Evolutionary conservation across 2,113 vertebrate genomes (phyloP).

Genomic region (Ardeotis arabs): DNA sequence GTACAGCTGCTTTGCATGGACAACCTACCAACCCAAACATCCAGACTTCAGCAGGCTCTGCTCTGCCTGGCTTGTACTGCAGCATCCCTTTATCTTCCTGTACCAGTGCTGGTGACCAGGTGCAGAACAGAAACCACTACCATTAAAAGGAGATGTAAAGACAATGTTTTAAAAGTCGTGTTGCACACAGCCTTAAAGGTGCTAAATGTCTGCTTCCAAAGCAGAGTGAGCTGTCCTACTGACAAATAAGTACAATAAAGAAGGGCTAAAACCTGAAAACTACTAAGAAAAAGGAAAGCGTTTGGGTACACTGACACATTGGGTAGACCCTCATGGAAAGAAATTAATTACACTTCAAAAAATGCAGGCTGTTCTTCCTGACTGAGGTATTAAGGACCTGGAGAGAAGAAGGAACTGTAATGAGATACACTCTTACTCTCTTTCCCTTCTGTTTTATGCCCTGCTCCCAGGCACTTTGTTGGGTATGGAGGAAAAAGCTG

Average conservation of each 20-base stretch:
- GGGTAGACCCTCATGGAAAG: background rate
- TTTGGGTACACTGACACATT: background rate
- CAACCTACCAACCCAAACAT: background rate
- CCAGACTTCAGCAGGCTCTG: background rate
- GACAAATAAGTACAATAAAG: background rate
- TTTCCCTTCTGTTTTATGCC: background rate
- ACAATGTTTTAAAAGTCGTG: background rate
- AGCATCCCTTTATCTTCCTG: background rate
- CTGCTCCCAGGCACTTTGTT: background rate
- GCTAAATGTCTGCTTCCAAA: background rate
- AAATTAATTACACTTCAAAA: background rate
- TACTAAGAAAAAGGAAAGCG: background rate
- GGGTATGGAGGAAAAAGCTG: background rate
- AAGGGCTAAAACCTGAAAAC: background rate
- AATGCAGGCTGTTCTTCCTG: background rate
- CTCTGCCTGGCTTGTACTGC: background rate
- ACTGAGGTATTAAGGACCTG: background rate
- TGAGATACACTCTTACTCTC: background rate
- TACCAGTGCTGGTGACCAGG: background rate
- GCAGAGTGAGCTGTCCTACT: background rate
- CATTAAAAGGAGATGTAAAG: background rate
- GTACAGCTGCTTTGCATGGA: background rate
- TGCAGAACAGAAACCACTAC: background rate
- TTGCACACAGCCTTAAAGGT: background rate
- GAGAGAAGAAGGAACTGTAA: background rate